These are phyloP conservation scores for Paralvinella palmiformis DNA, from an alignment of 1,140 invertebrate species.

Conservation along the genomic window DNA sequence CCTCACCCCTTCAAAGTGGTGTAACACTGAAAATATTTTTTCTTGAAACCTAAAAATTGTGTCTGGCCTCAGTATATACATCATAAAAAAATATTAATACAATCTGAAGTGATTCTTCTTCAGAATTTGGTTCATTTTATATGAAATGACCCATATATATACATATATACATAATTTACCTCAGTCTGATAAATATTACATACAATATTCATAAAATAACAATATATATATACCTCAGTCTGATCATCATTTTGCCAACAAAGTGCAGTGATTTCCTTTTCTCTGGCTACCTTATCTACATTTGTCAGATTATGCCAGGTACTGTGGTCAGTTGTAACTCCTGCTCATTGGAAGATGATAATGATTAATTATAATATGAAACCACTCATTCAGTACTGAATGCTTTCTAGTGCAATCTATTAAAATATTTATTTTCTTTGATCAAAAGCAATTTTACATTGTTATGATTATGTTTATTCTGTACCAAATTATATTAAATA, in stretches of 20 bases:
- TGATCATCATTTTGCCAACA: constrained; percentile 60
- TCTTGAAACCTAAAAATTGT: too few relatives aligned
- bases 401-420: neutral
- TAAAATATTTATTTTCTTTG: neutral
- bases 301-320: constrained; percentile 56
- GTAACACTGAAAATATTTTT: too few relatives aligned
- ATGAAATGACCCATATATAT: too few relatives aligned
- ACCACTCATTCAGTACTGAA: constrained; percentile 7
- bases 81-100: too few relatives aligned
- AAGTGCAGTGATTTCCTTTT: constrained; percentile 62
- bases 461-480: neutral
- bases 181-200: too few relatives aligned
- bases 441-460: neutral
- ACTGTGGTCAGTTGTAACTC: constrained; percentile 45
- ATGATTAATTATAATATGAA: neutral
- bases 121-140: too few relatives aligned
- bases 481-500: neutral
- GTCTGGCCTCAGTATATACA: too few relatives aligned
- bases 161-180: too few relatives aligned
- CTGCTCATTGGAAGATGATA: too few relatives aligned
- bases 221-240: constrained; percentile 59
- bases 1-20: too few relatives aligned
- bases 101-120: too few relatives aligned
- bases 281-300: constrained; percentile 38
- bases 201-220: too few relatives aligned